A percentile compares a stretch with the other conserved stretches of the same genome.
phyloP scores from a whole-genome alignment of 2,797 vertebrate species.

The Triplophysa bombifrons region DNA sequence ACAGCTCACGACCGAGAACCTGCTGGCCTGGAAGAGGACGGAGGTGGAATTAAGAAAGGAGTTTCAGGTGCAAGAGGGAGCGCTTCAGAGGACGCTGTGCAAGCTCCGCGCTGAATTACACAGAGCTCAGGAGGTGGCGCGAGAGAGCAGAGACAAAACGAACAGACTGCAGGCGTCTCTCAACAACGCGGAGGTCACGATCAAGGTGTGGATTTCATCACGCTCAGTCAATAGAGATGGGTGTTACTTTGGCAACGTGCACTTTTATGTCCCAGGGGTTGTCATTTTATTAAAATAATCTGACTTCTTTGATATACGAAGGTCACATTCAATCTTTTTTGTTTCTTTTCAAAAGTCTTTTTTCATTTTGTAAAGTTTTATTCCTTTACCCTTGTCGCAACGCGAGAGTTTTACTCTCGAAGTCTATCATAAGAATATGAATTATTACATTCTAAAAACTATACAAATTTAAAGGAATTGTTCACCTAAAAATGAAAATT shows the following conservation, averaged over 20 bases:
- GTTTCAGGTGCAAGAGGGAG: conserved; percentile 92
- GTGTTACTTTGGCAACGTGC: not conserved
- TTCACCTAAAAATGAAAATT: too few relatives aligned
- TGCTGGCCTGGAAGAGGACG: conserved; percentile 93
- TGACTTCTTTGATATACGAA: not conserved
- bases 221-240: not conserved
- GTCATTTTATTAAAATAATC: not conserved
- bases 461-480: too few relatives aligned
- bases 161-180: conserved; percentile 91
- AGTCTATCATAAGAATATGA: not conserved
- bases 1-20: conserved; percentile 93
- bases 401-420: not conserved
- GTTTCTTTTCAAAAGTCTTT: not conserved
- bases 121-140: conserved; percentile 91
- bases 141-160: conserved; percentile 90
- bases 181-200: conserved; percentile 86
- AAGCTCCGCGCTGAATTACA: conserved; percentile 93
- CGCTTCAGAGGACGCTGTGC: conserved; percentile 89
- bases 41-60: conserved; percentile 94
- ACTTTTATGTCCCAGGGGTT: not conserved
- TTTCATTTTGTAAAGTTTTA: not conserved
- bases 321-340: conserved; percentile 1
- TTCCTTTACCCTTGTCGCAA: conserved; percentile 6
- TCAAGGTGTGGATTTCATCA: conserved; percentile 77
- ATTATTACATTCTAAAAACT: not conserved